A percentile compares a stretch with the other conserved stretches of the same genome.
Evolutionary conservation across 2,113 vertebrate genomes (phyloP).

Genomic region (Shinisaurus crocodilurus): DNA sequence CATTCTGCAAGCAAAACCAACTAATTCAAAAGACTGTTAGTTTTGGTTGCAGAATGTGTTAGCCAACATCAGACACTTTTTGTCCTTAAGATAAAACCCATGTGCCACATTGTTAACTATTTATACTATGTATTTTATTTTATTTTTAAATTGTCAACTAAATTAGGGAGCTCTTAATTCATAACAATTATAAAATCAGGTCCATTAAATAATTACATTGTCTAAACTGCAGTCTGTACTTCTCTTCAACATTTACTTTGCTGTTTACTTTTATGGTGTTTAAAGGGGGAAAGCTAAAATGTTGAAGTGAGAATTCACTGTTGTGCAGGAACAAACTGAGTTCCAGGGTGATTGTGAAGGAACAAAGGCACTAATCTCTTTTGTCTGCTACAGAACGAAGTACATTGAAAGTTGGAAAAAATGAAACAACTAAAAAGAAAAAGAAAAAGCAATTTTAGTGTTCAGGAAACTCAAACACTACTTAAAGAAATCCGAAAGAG

Average conservation of each 20-base stretch:
- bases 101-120: neutral
- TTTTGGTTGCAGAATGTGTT: neutral
- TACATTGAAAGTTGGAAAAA: constrained; percentile 74
- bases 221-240: constrained; percentile 10
- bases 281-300: constrained; percentile 45
- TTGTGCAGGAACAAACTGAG: constrained; percentile 24
- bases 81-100: neutral
- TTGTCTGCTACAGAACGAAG: constrained; percentile 55
- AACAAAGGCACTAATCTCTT: constrained; percentile 22
- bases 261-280: constrained; percentile 68
- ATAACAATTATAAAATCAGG: neutral
- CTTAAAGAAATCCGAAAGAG: constrained; percentile 93
- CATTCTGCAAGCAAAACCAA: neutral
- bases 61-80: neutral
- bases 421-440: constrained; percentile 95
- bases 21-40: no score
- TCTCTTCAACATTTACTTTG: constrained; percentile 55
- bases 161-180: neutral
- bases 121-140: neutral
- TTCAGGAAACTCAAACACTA: constrained; percentile 93
- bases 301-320: constrained; percentile 50
- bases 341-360: neutral
- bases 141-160: neutral
- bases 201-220: no score
- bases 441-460: constrained; percentile 96